Evolutionary conservation across 2,888 invertebrate genomes (phyloP).

Genomic region (Tricholauxania praeusta): DNA sequence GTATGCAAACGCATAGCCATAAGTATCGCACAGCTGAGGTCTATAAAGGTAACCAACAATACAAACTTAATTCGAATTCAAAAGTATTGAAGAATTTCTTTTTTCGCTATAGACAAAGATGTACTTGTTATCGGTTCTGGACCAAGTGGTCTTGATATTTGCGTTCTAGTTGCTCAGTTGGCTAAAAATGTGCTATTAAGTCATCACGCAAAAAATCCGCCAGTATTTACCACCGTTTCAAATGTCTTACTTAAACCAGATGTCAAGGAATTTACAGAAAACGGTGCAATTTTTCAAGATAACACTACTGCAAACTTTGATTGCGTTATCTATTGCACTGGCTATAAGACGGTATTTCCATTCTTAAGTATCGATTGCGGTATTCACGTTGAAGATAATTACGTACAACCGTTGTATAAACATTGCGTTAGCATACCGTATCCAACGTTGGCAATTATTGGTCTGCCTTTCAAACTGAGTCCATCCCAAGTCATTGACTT

Average conservation of each 20-base stretch:
- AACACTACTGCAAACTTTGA: slow-evolving; percentile 74
- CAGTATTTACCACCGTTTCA: slow-evolving; percentile 73
- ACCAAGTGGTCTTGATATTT: slow-evolving; percentile 85
- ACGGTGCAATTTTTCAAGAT: slow-evolving; percentile 73
- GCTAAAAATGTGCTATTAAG: slow-evolving; percentile 76
- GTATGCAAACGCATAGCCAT: slow-evolving; percentile 80
- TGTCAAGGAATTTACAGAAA: slow-evolving; percentile 69
- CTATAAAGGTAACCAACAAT: slow-evolving; percentile 69
- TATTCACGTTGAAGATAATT: slow-evolving; percentile 79
- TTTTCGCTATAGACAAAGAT: slow-evolving; percentile 68
- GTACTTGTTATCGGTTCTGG: slow-evolving; percentile 90
- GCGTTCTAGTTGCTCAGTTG: slow-evolving; percentile 74
- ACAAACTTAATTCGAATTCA: no score
- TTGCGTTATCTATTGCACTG: slow-evolving; percentile 81
- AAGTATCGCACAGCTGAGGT: slow-evolving; percentile 82
- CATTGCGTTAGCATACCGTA: slow-evolving; percentile 84
- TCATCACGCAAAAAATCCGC: slow-evolving; percentile 72
- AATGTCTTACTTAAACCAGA: slow-evolving; percentile 78
- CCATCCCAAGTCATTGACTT: slow-evolving; percentile 87
- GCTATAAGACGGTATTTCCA: slow-evolving; percentile 81
- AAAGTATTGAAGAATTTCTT: no score
- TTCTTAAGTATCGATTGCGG: slow-evolving; percentile 78
- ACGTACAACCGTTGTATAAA: slow-evolving; percentile 85
- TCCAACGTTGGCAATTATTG: slow-evolving; percentile 85
- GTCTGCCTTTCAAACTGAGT: slow-evolving; percentile 82